phyloP scores from a whole-genome alignment of 2,113 vertebrate genomes.

The Saimiri boliviensis region DNA sequence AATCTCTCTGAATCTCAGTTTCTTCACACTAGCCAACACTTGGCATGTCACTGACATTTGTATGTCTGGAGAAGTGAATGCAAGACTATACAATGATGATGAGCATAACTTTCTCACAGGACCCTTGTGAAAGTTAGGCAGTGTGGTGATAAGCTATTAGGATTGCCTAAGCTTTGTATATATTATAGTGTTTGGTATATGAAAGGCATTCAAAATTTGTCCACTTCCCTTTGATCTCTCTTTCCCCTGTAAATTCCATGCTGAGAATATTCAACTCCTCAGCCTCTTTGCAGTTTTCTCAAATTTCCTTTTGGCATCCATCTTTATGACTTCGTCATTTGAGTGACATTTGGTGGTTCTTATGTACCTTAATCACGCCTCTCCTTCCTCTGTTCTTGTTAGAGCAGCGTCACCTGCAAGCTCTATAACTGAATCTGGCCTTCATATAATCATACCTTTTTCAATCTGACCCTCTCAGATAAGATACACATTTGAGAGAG shows the following conservation, averaged over 20 bases:
- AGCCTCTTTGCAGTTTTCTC: background rate
- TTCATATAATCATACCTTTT: background rate
- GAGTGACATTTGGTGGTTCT: background rate
- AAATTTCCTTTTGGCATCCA: background rate
- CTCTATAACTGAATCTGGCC: background rate
- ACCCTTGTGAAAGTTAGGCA: background rate
- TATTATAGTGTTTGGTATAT: background rate
- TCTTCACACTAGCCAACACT: background rate
- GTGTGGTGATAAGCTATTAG: background rate
- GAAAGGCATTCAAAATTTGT: background rate
- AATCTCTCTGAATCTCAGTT: background rate
- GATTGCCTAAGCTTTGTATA: background rate
- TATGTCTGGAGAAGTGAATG: constrained; percentile 19
- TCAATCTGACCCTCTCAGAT: background rate
- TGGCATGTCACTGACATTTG: background rate
- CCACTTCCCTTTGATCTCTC: background rate
- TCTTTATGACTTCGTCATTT: constrained; percentile 31
- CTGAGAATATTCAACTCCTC: background rate
- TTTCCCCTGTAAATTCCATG: constrained; percentile 17
- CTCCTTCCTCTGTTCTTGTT: background rate
- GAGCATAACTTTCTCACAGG: background rate
- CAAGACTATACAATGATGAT: background rate
- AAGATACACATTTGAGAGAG: background rate
- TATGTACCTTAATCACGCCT: background rate
- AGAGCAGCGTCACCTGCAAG: background rate